Evolutionary conservation across 1,140 invertebrate genomes (phyloP), one percentile per base, ranked within the genome.

Genomic region (Rhynchophorus ferrugineus): DNA sequence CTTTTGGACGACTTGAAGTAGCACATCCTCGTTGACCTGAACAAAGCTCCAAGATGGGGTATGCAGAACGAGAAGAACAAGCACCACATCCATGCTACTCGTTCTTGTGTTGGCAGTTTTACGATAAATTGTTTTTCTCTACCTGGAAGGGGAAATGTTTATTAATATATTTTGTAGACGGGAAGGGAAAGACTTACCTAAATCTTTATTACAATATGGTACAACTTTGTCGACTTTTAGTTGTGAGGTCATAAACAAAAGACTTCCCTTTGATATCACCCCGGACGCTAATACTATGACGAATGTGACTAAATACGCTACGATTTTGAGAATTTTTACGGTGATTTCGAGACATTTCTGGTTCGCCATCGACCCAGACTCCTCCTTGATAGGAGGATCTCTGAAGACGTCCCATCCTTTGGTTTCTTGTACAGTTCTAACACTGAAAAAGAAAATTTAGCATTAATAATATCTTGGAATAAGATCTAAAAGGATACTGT

Each of bases 371-470:
- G 89, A 91, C 42, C 87, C 88, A 54, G 86, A 89, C 69, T 92
- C 89, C 63, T 84, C 80, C 69, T 91, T 90, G 48, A 83, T 83
- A 6, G 91, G 91, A 44, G 90, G 85, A 69, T 91, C 85, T 65
- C 90, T 75, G 74, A 95, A 95, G 11, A 94, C 89, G 77, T 95
- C 91, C 91, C 91, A 95, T 81, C 85, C 88, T 84, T 93, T 93
- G 49, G 88, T 91, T 68, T 93, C 89, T 63, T 80, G 79, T 54
- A 89, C 81, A 36, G 86, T 90, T 58, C 89, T 75, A 70, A 87
- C 85, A 65, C 89, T 92, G 75, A n/a, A 69, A 67, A 49, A 53
- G 59, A 61, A 54, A 60, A 49, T n/a, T n/a, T n/a, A n/a, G n/a
- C n/a, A n/a, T n/a, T n/a, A n/a, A n/a, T n/a, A n/a, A n/a, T n/a